Conservation (phyloP, 2,113 vertebrate genomes). For the Bostrychus sinensis region DNA sequence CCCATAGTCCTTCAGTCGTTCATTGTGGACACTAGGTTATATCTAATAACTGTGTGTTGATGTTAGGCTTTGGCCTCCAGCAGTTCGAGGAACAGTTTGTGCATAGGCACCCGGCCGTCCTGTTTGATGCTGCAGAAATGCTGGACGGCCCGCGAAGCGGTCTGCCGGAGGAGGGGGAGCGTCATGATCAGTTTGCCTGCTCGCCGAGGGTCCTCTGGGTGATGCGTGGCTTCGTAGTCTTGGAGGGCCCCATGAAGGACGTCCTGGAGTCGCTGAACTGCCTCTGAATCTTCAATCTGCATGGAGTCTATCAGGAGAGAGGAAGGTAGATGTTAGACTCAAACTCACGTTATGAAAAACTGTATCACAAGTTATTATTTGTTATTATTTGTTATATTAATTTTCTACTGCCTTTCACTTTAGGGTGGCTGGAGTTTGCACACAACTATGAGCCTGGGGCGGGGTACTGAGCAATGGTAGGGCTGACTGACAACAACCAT, state of each 20-base stretch:
- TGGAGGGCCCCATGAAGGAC: constrained; percentile 95
- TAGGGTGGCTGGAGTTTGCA: too few relatives aligned
- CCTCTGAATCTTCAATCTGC: constrained; percentile 95
- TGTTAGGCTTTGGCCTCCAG: constrained; percentile 97
- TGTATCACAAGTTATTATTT: too few relatives aligned
- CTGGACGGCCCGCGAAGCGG: constrained; percentile 94
- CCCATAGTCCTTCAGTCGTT: constrained; percentile 38
- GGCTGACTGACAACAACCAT: too few relatives aligned
- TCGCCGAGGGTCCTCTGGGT: constrained; percentile 90
- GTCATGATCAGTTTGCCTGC: constrained; percentile 98
- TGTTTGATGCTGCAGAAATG: constrained; percentile 99
- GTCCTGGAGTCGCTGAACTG: constrained; percentile 96
- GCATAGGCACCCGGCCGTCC: constrained; percentile 98
- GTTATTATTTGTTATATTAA: too few relatives aligned
- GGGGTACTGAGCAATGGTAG: too few relatives aligned
- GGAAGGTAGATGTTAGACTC: constrained; percentile 50
- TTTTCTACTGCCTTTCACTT: too few relatives aligned
- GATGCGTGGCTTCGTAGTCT: constrained; percentile 89
- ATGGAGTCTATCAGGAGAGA: constrained; percentile 88
- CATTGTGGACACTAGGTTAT: background rate
- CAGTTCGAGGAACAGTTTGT: constrained; percentile 99
- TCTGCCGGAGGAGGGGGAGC: constrained; percentile 94
- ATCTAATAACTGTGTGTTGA: background rate
- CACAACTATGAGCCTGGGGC: too few relatives aligned
- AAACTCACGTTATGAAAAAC: background rate